Conservation (phyloP, 2,888 invertebrate species). For the Rutpela maculata region DNA sequence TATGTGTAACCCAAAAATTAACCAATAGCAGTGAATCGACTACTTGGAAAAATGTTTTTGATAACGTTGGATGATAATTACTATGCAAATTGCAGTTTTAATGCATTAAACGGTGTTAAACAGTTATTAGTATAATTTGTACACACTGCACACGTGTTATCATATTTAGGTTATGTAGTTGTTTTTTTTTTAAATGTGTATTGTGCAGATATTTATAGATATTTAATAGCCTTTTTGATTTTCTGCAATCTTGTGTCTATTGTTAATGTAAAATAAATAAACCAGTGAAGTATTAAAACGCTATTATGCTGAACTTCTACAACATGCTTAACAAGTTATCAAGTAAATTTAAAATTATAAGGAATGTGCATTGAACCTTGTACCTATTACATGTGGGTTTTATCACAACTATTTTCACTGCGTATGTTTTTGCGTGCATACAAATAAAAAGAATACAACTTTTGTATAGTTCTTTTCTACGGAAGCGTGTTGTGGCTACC, state of each 20-base stretch:
- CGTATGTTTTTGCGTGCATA: background rate
- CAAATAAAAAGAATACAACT: too few species aligned
- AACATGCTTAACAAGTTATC: background rate
- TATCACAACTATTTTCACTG: background rate
- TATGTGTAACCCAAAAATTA: too few species aligned
- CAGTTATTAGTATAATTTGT: too few species aligned
- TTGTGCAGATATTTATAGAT: background rate
- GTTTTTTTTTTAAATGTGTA: background rate
- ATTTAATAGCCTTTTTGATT: background rate
- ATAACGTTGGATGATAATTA: too few species aligned
- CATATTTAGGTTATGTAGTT: constrained; percentile 5
- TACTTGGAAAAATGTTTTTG: background rate
- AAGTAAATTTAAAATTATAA: background rate
- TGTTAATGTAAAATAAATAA: background rate
- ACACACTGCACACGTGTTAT: background rate
- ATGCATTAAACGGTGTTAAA: too few species aligned
- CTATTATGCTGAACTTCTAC: background rate
- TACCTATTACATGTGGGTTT: background rate
- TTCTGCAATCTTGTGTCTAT: background rate
- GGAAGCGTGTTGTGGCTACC: too few species aligned
- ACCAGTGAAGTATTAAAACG: too few species aligned
- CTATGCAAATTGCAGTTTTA: too few species aligned
- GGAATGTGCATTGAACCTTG: background rate
- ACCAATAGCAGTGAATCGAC: background rate
- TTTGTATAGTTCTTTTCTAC: too few species aligned